Evolutionary conservation across 2,113 vertebrate species (phyloP), one percentile per base, ranked within the genome.

Genomic region (Arvicanthis niloticus): DNA sequence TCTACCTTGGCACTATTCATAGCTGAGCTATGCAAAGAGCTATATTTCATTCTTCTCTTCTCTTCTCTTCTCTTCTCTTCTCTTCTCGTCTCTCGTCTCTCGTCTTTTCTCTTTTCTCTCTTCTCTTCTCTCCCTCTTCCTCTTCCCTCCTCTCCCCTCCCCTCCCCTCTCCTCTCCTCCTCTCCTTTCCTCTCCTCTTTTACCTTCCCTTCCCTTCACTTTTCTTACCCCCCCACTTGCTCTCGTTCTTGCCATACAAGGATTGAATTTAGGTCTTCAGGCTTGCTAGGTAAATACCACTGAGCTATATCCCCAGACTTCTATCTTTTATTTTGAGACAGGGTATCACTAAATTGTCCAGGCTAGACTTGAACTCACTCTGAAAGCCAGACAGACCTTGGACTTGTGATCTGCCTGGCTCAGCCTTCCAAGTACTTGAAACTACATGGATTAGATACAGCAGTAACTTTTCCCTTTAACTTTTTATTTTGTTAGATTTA

Each of bases 401-500:
- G 24, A 88, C 24, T 58, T 17, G 7, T 29, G 51, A 40, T 31
- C 24, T 19, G 9, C 13, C 51, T 88, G 37, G 15, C 68, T 88
- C 51, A 42, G 68, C 7, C 24, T 73, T n/a, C 68, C 34, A 58
- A 31, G 51, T 42, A 51, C 13, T n/a, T 88, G 67, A 34, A 31
- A 72, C 4, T 72, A 70, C 15, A 73, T 53, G 37, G 34, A 88
- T 73, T 88, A 73, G 22, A 56, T 29, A 29, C 4, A n/a, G 68
- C n/a, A 45, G 19, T 21, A 75, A 60, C 9, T 89, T 60, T 60
- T 31, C 48, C n/a, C 70, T n/a, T 86, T 45, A 85, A 77, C 3
- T 48, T 78, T 89, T 53, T 42, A 91, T 80, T 91, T 89, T 89
- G 48, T 48, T 89, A 67, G n/a, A 40, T 81, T 84, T 89, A 84